Base-by-base conservation (phyloP, 2,797 vertebrate species). In the Rhabdophis nuchalis region DNA sequence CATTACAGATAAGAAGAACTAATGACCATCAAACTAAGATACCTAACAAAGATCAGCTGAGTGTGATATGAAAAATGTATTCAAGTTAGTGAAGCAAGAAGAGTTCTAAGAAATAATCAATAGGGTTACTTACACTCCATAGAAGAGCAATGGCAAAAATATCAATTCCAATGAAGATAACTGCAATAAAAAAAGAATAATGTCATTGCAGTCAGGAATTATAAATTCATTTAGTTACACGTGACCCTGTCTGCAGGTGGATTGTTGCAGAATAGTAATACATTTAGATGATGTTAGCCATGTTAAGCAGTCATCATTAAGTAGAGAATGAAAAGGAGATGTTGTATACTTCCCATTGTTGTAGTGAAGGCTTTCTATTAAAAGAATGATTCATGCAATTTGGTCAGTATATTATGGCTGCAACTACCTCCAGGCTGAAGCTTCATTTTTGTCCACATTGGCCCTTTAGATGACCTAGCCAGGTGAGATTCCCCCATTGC, bases 21-120 rank as follows among this genome's bases (percentile, higher is more conserved):
- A 91, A 91, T 93, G 25, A 18, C 50, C 57, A 56, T 88, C 36
- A 91, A 36, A 32, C 14, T 93, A 61, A 32, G 18, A 90, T 23
- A 91, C 58, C 1, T 2, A 53, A 91, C 61, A 57, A 93, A 94
- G 91, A 91, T 90, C 87, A 91, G 5, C 32, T 82, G 29, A 93
- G n/a, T 92, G 92, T 92, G 77, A 77, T 52, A 23, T 61, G 88
- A 94, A 95, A 96, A 95, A 77, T 36, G 85, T 93, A 57, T 3
- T 88, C 92, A 85, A 92, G 68, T 94, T 91, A 91, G 90, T 95
- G 92, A 95, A 95, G 85, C n/a, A 95, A 92, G 14, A 60, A 86
- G 18, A 85, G n/a, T 57, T 7, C 0, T 87, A 95, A 95, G 14
- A 64, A 32, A 41, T 91, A 94, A 94, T 93, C 93, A 94, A 82